Evolutionary conservation across 2,888 invertebrate genomes (phyloP).

Genomic region (Drosophila quinaria): DNA sequence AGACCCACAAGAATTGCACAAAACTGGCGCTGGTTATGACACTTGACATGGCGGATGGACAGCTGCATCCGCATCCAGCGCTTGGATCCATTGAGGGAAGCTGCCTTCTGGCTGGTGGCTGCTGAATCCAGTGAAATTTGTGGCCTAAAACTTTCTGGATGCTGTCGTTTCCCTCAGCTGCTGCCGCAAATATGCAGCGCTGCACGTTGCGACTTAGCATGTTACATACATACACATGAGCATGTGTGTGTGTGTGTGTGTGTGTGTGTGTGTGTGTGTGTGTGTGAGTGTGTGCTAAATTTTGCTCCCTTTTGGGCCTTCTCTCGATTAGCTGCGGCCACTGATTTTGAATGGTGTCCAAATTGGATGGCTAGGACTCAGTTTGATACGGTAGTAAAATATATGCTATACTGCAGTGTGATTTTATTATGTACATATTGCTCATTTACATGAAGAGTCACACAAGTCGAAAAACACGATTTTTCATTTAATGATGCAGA

Average conservation of each 20-base stretch:
- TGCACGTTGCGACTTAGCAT: constrained; percentile 32
- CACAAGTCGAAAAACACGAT: too few relatives aligned
- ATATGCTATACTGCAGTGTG: neutral
- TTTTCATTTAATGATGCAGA: too few relatives aligned
- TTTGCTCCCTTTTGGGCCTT: neutral
- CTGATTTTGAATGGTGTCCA: constrained; percentile 17
- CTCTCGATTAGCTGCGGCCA: constrained; percentile 31
- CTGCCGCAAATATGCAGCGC: constrained; percentile 59
- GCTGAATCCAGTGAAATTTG: constrained; percentile 48
- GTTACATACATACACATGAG: constrained; percentile 5
- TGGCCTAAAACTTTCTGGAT: constrained; percentile 53
- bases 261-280: neutral
- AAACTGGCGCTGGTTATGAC: constrained; percentile 50
- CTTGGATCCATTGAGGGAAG: neutral
- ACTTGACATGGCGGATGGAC: constrained; percentile 60
- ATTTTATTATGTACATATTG: neutral
- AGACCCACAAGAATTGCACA: constrained; percentile 20
- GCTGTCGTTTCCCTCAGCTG: constrained; percentile 16
- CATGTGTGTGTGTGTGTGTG: neutral
- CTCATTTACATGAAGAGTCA: too few relatives aligned
- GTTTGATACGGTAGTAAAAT: neutral
- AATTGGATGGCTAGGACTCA: neutral
- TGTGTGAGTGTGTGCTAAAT: neutral
- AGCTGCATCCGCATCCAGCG: constrained; percentile 38
- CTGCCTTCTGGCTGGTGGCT: neutral